These are phyloP conservation scores for Agrochola macilenta DNA, from an alignment of 2,888 invertebrate genomes.

Conservation along the genomic window DNA sequence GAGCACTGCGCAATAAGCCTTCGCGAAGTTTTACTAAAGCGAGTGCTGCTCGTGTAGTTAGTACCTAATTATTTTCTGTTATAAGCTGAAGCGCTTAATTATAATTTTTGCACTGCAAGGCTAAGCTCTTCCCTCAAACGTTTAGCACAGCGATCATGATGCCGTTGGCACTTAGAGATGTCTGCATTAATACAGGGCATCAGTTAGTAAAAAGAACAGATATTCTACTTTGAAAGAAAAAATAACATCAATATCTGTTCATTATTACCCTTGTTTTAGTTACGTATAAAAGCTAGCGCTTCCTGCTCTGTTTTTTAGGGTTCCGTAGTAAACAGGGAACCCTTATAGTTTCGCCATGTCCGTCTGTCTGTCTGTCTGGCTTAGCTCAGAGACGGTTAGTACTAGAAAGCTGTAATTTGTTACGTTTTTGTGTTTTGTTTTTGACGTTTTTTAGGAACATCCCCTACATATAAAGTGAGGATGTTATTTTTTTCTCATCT, in stretches of 20 bases:
- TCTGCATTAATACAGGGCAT: no score
- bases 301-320: background rate
- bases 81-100: background rate
- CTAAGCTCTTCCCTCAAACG: no score
- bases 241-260: background rate
- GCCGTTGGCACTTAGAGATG: background rate
- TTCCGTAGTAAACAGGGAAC: no score
- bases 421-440: no score
- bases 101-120: background rate
- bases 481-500: no score
- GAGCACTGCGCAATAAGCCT: background rate
- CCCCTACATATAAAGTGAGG: no score
- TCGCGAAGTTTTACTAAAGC: background rate
- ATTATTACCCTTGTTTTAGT: background rate
- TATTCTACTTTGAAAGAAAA: background rate
- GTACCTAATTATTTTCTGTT: background rate
- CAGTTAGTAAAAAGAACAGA: background rate
- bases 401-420: no score
- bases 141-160: conserved; percentile 1
- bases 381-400: no score
- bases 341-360: no score
- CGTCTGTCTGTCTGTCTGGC: no score
- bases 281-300: background rate
- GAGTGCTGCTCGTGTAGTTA: background rate
- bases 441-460: no score